phyloP scores from a whole-genome alignment of 1,140 invertebrate species.

The Bombus superbus region DNA sequence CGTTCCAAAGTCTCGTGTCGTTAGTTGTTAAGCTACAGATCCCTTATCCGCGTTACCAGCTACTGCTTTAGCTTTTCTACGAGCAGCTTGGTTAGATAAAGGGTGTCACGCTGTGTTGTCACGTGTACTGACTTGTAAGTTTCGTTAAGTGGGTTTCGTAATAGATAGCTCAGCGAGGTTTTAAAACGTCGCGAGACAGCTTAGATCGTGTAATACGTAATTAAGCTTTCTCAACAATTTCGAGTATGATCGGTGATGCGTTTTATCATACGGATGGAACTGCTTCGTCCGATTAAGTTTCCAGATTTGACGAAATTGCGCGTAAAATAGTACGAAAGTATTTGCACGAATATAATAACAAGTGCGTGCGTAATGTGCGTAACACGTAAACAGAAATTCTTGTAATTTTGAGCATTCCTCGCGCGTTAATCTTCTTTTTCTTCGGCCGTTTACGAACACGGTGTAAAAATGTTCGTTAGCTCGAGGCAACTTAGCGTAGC shows the following conservation, averaged over 20 bases:
- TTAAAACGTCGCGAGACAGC: background rate
- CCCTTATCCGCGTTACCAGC: conserved; percentile 4
- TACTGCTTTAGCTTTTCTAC: conserved; percentile 11
- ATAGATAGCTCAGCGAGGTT: background rate
- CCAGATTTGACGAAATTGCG: fast-evolving
- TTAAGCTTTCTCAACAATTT: background rate
- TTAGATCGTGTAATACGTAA: background rate
- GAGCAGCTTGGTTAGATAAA: conserved; percentile 6
- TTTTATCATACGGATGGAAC: background rate
- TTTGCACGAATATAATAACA: too few relatives aligned
- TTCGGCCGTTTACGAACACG: too few relatives aligned
- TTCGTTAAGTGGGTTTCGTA: background rate
- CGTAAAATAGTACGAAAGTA: too few relatives aligned
- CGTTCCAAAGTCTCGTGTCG: conserved; percentile 12
- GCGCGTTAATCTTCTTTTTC: too few relatives aligned
- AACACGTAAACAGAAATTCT: too few relatives aligned
- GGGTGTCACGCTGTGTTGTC: conserved; percentile 32
- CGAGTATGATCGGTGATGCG: background rate
- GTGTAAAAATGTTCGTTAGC: too few relatives aligned
- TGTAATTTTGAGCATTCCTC: too few relatives aligned
- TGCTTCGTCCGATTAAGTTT: background rate
- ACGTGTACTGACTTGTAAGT: background rate
- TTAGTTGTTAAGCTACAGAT: conserved; percentile 27
- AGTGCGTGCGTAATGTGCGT: too few relatives aligned
- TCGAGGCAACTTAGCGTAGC: too few relatives aligned